Percentiles rank a stretch among this genome's conserved stretches.
Evolutionary conservation across 2,888 invertebrate species (phyloP).

Genomic region (Stegophylla sp.): DNA sequence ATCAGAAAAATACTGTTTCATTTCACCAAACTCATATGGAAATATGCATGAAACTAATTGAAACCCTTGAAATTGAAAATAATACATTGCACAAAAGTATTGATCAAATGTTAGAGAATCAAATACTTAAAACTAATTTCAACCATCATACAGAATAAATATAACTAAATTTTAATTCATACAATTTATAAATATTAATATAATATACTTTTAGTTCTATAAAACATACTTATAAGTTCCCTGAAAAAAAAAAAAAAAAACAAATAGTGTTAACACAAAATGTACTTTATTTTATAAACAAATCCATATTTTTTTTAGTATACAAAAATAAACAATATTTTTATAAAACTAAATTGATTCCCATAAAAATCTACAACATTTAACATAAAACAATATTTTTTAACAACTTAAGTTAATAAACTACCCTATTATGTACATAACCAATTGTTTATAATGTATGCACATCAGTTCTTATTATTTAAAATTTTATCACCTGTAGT

Average conservation of each 20-base stretch:
- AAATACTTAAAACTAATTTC: neutral
- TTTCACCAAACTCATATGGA: neutral
- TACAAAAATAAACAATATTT: conserved; percentile 36
- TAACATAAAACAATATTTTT: conserved; percentile 5
- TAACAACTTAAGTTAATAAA: too few species aligned
- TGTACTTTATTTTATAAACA: neutral
- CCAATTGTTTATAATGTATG: neutral
- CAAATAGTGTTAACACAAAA: neutral
- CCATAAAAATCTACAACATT: neutral
- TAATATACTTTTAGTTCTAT: neutral
- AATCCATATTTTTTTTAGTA: neutral
- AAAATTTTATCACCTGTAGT: conserved; percentile 49
- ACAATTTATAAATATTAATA: neutral
- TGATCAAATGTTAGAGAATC: neutral
- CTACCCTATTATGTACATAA: conserved; percentile 1
- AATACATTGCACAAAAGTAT: conserved; percentile 2
- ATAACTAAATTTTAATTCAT: neutral
- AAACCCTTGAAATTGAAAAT: conserved; percentile 18
- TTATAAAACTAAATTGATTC: neutral
- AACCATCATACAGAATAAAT: neutral
- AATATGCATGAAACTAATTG: conserved; percentile 2
- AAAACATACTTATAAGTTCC: neutral
- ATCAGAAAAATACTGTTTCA: neutral
- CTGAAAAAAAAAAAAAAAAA: neutral
- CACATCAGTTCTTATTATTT: neutral